These are phyloP conservation scores for Leptinotarsa rubiginosa DNA, from an alignment of 2,888 invertebrate species.

Conservation along the genomic window DNA sequence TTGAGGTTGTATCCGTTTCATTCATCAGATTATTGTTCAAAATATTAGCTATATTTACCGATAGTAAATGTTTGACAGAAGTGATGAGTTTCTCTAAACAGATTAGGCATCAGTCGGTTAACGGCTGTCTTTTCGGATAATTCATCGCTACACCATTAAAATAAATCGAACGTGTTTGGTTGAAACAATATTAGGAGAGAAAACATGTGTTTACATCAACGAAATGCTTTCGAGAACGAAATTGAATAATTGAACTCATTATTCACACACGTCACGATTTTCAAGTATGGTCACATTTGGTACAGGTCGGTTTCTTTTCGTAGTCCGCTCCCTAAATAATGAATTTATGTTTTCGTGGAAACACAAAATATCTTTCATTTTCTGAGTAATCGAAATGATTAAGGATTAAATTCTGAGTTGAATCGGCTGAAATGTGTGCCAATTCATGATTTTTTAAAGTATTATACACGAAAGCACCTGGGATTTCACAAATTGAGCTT, in stretches of 20 bases:
- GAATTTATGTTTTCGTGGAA: too few species aligned
- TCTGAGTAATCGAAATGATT: too few species aligned
- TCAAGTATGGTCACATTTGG: not conserved
- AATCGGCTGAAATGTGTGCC: too few species aligned
- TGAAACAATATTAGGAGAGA: constrained; percentile 3
- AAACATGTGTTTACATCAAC: constrained; percentile 8
- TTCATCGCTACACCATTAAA: constrained; percentile 10
- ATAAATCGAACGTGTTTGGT: constrained; percentile 9
- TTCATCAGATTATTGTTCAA: not conserved
- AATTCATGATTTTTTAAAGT: too few species aligned
- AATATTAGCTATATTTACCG: not conserved
- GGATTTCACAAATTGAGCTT: too few species aligned
- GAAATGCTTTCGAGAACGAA: not conserved
- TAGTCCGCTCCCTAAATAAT: too few species aligned
- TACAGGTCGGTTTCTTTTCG: not conserved
- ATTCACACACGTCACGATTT: too few species aligned
- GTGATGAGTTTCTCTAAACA: constrained; percentile 13
- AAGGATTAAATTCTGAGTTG: too few species aligned
- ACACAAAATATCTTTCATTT: too few species aligned
- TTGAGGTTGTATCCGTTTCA: not conserved
- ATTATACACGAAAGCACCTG: too few species aligned
- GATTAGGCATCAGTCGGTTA: constrained; percentile 2
- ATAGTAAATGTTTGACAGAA: not conserved
- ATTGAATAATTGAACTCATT: not conserved
- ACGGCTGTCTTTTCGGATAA: not conserved